Conservation (phyloP, 1,140 invertebrate genomes). For the Papilio xuthus region DNA sequence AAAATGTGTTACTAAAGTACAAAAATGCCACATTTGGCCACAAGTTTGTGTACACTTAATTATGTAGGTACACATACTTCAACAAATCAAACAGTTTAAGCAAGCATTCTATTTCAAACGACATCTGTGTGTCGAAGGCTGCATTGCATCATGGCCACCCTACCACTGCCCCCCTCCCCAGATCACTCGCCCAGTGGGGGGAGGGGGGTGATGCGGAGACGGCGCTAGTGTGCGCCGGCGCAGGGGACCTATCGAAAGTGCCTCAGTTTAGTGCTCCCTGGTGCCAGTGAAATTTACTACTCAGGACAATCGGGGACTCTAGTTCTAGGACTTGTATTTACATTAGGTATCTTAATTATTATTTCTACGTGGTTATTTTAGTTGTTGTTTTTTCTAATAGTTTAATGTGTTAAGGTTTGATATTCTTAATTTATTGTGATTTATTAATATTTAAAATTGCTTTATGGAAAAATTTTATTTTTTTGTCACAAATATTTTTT, state of each 20-base stretch:
- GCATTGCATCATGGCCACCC: neutral
- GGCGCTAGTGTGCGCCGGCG: neutral
- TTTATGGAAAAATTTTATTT: neutral
- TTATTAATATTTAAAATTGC: too few species aligned
- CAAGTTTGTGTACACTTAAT: too few species aligned
- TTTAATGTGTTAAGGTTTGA: neutral
- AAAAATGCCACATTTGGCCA: too few species aligned
- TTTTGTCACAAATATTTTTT: neutral
- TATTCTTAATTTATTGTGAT: too few species aligned
- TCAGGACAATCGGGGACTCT: neutral
- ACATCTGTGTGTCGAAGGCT: neutral
- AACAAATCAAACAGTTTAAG: constrained; percentile 12
- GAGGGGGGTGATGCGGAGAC: neutral
- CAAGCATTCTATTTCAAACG: neutral
- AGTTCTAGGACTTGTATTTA: neutral
- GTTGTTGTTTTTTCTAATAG: neutral
- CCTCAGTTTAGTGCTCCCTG: neutral
- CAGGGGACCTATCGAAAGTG: constrained; percentile 3
- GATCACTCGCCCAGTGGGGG: too few species aligned
- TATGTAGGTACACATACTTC: neutral
- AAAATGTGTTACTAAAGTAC: too few species aligned
- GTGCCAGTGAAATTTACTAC: neutral
- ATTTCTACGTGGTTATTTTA: too few species aligned
- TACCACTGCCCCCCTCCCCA: neutral
- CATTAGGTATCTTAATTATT: neutral